Evolutionary conservation across 2,888 invertebrate species (phyloP), one percentile per base, ranked within the genome.

Genomic region (Choristoneura rosaceana): DNA sequence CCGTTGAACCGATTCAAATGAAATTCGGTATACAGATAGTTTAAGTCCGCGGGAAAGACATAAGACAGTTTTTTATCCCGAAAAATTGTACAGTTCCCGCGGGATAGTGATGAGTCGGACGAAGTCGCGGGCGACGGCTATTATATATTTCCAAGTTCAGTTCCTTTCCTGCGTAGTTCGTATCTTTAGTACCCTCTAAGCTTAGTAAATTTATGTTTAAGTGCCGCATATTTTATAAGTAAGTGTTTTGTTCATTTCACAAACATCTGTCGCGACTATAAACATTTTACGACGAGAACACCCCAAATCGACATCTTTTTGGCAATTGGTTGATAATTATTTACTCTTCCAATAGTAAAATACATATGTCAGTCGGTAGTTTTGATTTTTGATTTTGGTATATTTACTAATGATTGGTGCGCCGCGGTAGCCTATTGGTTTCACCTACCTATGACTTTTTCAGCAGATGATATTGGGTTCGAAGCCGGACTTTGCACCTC

Each of bases 191-290:
- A 34, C 50, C 33, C 8, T 10, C 34, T 45, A 8, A 68, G 67
- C 47, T 38, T 15, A 68, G 71, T 63, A 43, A 63, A 68, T 71
- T 67, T 52, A 62, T 38, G 58, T 68, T 71, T 50, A 70, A 52
- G 60, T 63, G 62, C 41, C 71, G 58, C 41, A 61, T 52, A 68
- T 63, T 71, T 62, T 38, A 70, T 62, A 4, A 15, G 47, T 58
- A 34, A 68, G 67, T 62, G 52, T 71, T 71, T 70, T 71, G 62
- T 71, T 84, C 87, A 86, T 86, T 89, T 88, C 87, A 86, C 87
- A 87, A 87, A 87, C 89, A 89, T 87, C 88, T 89, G 89, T 83
- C 77, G 82, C 64, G 70, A 83, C 81, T 83, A 85, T 89, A 89
- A 90, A 89, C 81, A 80, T 86, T 89, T 89, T 88, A 89, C 87